Conservation (phyloP, 1,140 invertebrate genomes). For the Hermatobates lingyangjiaoensis region DNA sequence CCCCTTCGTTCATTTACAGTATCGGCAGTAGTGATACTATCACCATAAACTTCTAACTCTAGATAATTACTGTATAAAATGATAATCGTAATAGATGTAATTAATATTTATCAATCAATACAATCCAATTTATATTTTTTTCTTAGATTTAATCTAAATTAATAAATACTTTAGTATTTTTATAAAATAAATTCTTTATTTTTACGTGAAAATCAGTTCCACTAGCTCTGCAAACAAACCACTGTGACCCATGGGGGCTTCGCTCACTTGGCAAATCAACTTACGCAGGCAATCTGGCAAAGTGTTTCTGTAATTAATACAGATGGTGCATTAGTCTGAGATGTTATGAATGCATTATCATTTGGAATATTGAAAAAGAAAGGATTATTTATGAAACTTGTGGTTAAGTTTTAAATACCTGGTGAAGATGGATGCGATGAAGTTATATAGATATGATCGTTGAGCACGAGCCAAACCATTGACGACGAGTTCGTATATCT, state of each 20-base stretch:
- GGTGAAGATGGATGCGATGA: too few relatives aligned
- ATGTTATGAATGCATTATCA: too few relatives aligned
- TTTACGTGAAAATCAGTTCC: conserved; percentile 12
- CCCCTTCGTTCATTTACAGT: too few relatives aligned
- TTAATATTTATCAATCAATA: neutral
- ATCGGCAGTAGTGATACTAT: too few relatives aligned
- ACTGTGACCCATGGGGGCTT: conserved; percentile 8
- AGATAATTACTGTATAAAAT: neutral
- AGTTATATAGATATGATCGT: neutral
- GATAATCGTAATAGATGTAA: neutral
- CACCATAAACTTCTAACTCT: neutral
- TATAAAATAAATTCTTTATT: neutral
- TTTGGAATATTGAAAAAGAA: too few relatives aligned
- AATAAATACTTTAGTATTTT: neutral
- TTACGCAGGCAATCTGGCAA: conserved; percentile 7
- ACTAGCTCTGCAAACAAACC: conserved; percentile 12
- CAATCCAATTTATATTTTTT: neutral
- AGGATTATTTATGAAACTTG: too few relatives aligned
- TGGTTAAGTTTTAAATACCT: too few relatives aligned
- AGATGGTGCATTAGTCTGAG: too few relatives aligned
- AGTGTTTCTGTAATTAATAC: neutral
- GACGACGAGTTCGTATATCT: neutral
- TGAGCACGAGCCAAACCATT: neutral
- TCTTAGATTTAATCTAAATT: neutral
- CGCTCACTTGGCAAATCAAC: conserved; percentile 11